phyloP scores from a whole-genome alignment of 2,113 vertebrate species.

The Pao palembangensis region DNA sequence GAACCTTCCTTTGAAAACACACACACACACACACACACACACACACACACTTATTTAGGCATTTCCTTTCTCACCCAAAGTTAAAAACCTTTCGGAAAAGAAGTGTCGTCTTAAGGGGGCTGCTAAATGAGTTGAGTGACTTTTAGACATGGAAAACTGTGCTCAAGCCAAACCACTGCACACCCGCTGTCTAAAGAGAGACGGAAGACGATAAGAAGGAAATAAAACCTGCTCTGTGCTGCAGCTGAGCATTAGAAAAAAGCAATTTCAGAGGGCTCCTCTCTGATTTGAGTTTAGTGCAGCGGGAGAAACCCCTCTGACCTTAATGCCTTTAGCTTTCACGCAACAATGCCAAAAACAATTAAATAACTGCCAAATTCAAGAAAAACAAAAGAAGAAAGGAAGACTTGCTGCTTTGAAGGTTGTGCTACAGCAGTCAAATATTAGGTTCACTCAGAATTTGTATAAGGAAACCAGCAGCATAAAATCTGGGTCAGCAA shows the following conservation, averaged over 20 bases:
- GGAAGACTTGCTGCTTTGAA: background rate
- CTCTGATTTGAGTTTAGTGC: slow-evolving; percentile 6
- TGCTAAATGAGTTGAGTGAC: slow-evolving; percentile 44
- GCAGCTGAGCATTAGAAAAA: slow-evolving; percentile 8
- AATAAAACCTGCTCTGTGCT: slow-evolving; percentile 13
- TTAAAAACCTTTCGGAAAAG: slow-evolving; percentile 57
- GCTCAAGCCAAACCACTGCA: slow-evolving; percentile 45
- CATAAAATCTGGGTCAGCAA: background rate
- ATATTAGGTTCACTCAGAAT: too few species aligned
- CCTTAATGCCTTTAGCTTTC: background rate
- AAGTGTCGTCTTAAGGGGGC: slow-evolving; percentile 48
- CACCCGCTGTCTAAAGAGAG: slow-evolving; percentile 23
- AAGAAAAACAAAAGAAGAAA: slow-evolving; percentile 20
- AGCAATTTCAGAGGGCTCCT: slow-evolving; percentile 7
- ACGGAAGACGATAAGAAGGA: background rate
- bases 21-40: slow-evolving; percentile 27
- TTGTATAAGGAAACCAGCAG: too few species aligned
- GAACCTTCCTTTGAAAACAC: slow-evolving; percentile 57
- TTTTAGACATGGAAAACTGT: slow-evolving; percentile 57
- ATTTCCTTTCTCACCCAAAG: slow-evolving; percentile 55
- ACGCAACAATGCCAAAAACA: background rate
- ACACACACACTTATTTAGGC: slow-evolving; percentile 30
- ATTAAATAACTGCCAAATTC: slow-evolving; percentile 6
- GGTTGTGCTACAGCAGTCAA: too few species aligned
- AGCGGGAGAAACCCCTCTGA: background rate